These are phyloP conservation scores for Drosophila rhopaloa DNA, from an alignment of 1,140 invertebrate species.

Conservation along the genomic window DNA sequence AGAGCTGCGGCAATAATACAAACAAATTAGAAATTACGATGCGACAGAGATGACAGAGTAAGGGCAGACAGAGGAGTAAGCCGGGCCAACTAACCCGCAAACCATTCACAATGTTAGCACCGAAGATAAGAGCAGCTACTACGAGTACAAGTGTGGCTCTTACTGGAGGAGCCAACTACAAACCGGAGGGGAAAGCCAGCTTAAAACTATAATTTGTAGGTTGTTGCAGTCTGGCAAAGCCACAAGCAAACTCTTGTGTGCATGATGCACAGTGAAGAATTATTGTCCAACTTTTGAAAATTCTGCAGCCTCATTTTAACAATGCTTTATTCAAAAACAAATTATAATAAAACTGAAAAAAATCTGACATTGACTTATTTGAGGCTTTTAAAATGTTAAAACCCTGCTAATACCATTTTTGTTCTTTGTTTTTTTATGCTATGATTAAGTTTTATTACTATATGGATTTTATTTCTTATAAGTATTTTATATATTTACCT, in stretches of 20 bases:
- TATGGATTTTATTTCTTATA: too few relatives aligned
- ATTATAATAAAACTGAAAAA: neutral
- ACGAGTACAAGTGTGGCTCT: constrained; percentile 3
- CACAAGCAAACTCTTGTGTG: constrained; percentile 17
- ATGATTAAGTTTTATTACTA: too few relatives aligned
- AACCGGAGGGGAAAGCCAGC: constrained; percentile 40
- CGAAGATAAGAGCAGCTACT: constrained; percentile 53
- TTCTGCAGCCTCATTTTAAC: too few relatives aligned
- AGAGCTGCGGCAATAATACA: constrained; percentile 52
- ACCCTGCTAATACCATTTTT: too few relatives aligned
- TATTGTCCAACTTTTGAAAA: neutral
- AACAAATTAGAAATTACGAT: constrained; percentile 72
- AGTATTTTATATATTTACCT: too few relatives aligned
- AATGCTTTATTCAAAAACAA: neutral
- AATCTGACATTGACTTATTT: too few relatives aligned
- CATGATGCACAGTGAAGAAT: neutral
- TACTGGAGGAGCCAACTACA: constrained; percentile 1
- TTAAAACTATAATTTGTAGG: constrained; percentile 78
- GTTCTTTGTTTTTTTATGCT: too few relatives aligned
- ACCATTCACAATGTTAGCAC: constrained; percentile 68
- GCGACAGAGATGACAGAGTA: constrained; percentile 16
- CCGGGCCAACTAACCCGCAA: constrained; percentile 43
- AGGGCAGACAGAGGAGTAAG: constrained; percentile 1
- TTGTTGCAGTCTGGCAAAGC: constrained; percentile 43
- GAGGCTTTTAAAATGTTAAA: too few relatives aligned